Conservation (phyloP, 2,797 vertebrate species). For the Remorina albescens region DNA sequence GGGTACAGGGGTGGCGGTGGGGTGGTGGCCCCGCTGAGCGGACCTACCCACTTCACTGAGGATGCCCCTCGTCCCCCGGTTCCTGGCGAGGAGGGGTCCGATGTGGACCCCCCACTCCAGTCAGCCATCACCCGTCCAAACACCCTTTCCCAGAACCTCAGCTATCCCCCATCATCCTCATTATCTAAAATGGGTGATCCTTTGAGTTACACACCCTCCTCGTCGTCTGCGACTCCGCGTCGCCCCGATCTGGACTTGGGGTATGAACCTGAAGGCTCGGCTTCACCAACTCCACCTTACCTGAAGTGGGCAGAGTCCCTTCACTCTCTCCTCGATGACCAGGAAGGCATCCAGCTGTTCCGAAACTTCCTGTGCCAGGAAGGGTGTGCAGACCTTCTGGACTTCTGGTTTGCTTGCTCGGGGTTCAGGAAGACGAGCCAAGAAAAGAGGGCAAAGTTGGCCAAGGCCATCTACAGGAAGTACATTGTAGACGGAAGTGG, state of each 20-base stretch:
- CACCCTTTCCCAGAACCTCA: constrained; percentile 68
- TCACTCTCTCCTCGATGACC: constrained; percentile 94
- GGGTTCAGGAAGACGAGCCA: constrained; percentile 91
- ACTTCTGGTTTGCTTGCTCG: constrained; percentile 98
- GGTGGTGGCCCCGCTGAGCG: constrained; percentile 70
- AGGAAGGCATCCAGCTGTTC: constrained; percentile 96
- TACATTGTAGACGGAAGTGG: constrained; percentile 92
- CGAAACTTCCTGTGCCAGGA: constrained; percentile 93
- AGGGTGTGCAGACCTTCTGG: constrained; percentile 92
- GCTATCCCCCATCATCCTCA: constrained; percentile 59
- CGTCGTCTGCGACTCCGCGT: constrained; percentile 89
- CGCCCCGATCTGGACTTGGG: constrained; percentile 94
- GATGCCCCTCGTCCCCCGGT: constrained; percentile 95
- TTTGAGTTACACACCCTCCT: constrained; percentile 73
- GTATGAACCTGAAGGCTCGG: constrained; percentile 96
- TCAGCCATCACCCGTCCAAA: constrained; percentile 69
- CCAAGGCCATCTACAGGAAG: constrained; percentile 97
- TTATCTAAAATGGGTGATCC: constrained; percentile 79
- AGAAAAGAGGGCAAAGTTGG: constrained; percentile 93
- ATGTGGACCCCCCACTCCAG: constrained; percentile 80
- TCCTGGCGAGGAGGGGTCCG: constrained; percentile 94
- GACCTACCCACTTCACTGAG: constrained; percentile 91
- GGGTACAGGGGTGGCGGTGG: constrained; percentile 76
- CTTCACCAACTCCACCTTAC: constrained; percentile 93
- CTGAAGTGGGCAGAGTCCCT: constrained; percentile 96